phyloP scores from a whole-genome alignment of 1,140 invertebrate genomes.

The Drosophila varians region DNA sequence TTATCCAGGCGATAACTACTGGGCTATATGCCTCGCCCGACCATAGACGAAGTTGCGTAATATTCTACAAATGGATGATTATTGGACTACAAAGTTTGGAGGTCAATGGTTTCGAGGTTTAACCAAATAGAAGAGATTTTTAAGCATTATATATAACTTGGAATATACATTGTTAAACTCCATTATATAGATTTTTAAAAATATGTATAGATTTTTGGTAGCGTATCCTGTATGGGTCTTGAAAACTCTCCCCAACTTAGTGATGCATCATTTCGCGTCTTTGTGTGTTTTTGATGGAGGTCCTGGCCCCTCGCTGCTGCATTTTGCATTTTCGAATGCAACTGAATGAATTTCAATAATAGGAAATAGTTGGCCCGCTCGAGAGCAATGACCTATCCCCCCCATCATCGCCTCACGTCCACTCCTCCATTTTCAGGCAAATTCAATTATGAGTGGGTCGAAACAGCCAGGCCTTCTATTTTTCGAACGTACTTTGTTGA shows the following conservation, averaged over 20 bases:
- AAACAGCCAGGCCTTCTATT: no score
- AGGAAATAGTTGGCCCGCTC: conserved; percentile 37
- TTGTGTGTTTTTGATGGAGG: conserved; percentile 8
- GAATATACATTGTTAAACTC: no score
- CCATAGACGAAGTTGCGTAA: not conserved
- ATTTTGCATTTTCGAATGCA: conserved; percentile 26
- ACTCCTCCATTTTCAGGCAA: conserved; percentile 24
- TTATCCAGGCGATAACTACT: conserved; percentile 34
- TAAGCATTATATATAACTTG: not conserved
- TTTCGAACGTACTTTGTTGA: conserved; percentile 40
- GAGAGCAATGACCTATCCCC: conserved; percentile 24
- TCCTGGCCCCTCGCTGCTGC: conserved; percentile 16
- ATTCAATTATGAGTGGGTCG: conserved; percentile 74
- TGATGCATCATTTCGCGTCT: conserved; percentile 28
- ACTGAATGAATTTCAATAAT: conserved; percentile 72
- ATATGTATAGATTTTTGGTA: not conserved
- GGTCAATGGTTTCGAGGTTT: not conserved
- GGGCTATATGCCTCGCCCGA: not conserved
- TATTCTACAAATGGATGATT: not conserved
- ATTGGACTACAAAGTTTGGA: not conserved
- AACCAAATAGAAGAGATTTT: not conserved
- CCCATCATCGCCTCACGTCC: not conserved
- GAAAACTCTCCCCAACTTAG: not conserved
- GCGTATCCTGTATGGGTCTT: conserved; percentile 13
- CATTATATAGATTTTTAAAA: not conserved